Percentiles rank a stretch among this genome's conserved stretches.
These are phyloP conservation scores for Takifugu flavidus DNA, from an alignment of 2,113 vertebrate species.

Conservation along the genomic window DNA sequence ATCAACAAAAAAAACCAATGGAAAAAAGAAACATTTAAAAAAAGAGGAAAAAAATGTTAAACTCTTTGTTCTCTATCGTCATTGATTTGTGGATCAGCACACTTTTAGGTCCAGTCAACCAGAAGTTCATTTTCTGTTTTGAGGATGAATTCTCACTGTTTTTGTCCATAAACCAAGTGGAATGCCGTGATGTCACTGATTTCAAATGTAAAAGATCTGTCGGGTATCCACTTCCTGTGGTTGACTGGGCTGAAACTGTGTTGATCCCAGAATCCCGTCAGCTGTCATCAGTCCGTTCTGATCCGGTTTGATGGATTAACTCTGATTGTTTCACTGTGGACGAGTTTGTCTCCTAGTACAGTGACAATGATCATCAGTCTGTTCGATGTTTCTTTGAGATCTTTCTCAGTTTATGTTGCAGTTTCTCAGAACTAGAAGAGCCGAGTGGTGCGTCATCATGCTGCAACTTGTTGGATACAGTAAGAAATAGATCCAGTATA, in stretches of 20 bases:
- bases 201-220: conserved; percentile 7
- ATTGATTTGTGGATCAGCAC: conserved; percentile 43
- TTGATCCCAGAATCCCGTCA: conserved; percentile 25
- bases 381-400: conserved; percentile 69
- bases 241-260: conserved; percentile 38
- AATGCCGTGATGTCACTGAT: conserved; percentile 50
- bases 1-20: conserved; percentile 16
- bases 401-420: conserved; percentile 59
- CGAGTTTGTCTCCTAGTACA: conserved; percentile 71
- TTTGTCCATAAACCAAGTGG: conserved; percentile 12
- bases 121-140: background rate
- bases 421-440: conserved; percentile 61
- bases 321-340: conserved; percentile 73
- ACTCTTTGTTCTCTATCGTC: conserved; percentile 67
- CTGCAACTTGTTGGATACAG: conserved; percentile 71
- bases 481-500: conserved; percentile 57
- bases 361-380: conserved; percentile 70
- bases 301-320: conserved; percentile 50
- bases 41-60: conserved; percentile 43
- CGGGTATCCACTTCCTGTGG: conserved; percentile 11
- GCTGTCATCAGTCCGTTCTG: conserved; percentile 43
- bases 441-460: conserved; percentile 68
- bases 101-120: conserved; percentile 33
- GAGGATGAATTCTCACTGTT: background rate
- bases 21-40: conserved; percentile 13